Base-by-base conservation (phyloP, 1,140 invertebrate genomes). In the Drosophila obscura region DNA sequence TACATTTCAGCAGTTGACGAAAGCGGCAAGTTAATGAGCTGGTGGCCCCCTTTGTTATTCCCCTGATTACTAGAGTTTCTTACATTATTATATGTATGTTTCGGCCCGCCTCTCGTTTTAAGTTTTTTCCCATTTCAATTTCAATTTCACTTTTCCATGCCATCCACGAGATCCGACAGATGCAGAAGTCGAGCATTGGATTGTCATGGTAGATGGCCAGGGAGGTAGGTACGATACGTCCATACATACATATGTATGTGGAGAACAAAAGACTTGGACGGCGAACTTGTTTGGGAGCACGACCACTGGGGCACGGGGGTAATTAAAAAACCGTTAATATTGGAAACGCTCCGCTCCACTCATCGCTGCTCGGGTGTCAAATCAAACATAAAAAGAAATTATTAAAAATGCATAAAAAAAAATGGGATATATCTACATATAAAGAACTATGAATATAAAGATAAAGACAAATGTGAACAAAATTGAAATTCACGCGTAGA, bases 271-370 rank as follows among this genome's bases (percentile, higher is more conserved):
- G 83, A 80, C 62, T 61, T 46, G 49, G 59, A 45, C 78, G 76
- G 68, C 68, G 73, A 87, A 87, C 75, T 63, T 71, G 74, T 75
- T 73, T 60, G 49, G 62, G 26, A 60, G 52, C 64, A 52, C 59
- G 62, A 57, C 55, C 77, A 59, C 66, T 71, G 65, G 55, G 43
- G 72, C 59, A 61, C 65, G 59, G 55, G 43, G 75, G 84, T 83
- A 88, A 88, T 88, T 88, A 88, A 88, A 88, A 80, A 80, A 83
- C 83, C 83, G 83, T 88, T 88, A 83, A 83, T 83, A 83, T 87
- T 64, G 65, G 53, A 85, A 85, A 75, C 77, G 49, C 66, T 80
- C 62, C 35, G 4, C 11, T 39, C 35, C 35, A 39, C 35, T 64
- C 68, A 53, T 69, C 74, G 53, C 50, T n/a, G 73, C 63, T 60